phyloP scores from a whole-genome alignment of 2,797 vertebrate genomes.

The Sebastolobus altivelis region DNA sequence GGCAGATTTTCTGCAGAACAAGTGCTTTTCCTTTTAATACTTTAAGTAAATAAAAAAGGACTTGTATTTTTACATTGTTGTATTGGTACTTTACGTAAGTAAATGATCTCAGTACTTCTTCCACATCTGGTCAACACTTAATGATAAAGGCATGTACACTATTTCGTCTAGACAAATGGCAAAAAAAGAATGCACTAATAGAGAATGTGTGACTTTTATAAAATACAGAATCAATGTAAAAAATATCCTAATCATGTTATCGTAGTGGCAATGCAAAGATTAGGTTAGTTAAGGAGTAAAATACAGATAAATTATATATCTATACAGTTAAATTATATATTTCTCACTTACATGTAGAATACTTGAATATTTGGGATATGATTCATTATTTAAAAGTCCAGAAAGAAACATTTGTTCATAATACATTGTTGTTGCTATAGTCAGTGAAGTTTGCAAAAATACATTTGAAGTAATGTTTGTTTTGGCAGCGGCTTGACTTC shows the following conservation, averaged over 20 bases:
- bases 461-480: neutral
- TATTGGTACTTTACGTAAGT: neutral
- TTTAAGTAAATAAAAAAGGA: neutral
- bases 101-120: neutral
- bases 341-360: neutral
- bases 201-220: neutral
- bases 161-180: neutral
- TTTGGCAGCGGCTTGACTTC: constrained; percentile 29
- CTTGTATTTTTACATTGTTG: neutral
- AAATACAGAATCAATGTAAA: neutral
- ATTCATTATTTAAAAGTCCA: neutral
- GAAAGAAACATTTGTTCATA: neutral
- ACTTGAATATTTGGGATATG: neutral
- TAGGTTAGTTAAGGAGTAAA: neutral
- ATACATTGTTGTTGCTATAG: neutral
- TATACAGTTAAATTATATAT: neutral
- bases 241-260: neutral
- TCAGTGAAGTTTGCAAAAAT: neutral
- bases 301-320: neutral
- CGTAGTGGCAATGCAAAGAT: neutral
- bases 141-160: neutral
- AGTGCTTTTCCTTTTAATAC: neutral
- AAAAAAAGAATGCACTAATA: neutral
- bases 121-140: neutral
- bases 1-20: neutral